Evolutionary conservation across 2,888 invertebrate species (phyloP).

Genomic region (Sphaerophoria taeniata): DNA sequence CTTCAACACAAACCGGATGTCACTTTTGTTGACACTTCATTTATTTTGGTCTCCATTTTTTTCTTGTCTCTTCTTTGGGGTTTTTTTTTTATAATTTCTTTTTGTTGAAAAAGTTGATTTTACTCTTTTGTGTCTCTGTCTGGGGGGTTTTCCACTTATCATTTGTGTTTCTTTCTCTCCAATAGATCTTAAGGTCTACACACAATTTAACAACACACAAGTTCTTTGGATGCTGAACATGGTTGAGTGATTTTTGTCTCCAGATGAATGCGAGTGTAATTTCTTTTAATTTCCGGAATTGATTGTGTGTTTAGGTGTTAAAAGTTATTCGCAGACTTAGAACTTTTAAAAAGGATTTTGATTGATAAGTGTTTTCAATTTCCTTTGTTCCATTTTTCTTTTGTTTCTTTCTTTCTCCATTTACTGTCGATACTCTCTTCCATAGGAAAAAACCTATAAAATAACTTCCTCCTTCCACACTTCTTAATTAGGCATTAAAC

Average conservation of each 20-base stretch:
- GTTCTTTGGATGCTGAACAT: not conserved
- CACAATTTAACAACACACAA: not conserved
- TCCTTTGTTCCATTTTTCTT: too few relatives aligned
- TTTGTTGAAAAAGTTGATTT: slow-evolving; percentile 50
- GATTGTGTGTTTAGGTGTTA: slow-evolving; percentile 29
- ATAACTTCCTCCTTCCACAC: too few relatives aligned
- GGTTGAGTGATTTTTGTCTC: not conserved
- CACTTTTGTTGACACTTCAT: slow-evolving; percentile 74
- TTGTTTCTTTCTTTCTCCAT: too few relatives aligned
- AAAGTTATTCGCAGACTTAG: slow-evolving; percentile 19
- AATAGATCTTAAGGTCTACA: slow-evolving; percentile 10
- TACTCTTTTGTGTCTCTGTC: slow-evolving; percentile 61
- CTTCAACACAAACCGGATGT: slow-evolving; percentile 73
- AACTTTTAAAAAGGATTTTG: not conserved
- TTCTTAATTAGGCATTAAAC: too few relatives aligned
- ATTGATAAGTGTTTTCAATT: too few relatives aligned
- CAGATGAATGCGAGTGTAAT: slow-evolving; percentile 23
- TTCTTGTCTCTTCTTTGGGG: not conserved
- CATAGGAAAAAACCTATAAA: too few relatives aligned
- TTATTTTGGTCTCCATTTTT: slow-evolving; percentile 68
- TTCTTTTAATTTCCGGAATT: slow-evolving; percentile 63
- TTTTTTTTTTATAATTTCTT: too few relatives aligned
- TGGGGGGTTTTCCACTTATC: slow-evolving; percentile 58
- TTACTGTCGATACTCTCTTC: too few relatives aligned
- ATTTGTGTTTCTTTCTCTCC: slow-evolving; percentile 1